Base-by-base conservation (phyloP, 2,797 vertebrate species). In the Esox masquinongy region DNA sequence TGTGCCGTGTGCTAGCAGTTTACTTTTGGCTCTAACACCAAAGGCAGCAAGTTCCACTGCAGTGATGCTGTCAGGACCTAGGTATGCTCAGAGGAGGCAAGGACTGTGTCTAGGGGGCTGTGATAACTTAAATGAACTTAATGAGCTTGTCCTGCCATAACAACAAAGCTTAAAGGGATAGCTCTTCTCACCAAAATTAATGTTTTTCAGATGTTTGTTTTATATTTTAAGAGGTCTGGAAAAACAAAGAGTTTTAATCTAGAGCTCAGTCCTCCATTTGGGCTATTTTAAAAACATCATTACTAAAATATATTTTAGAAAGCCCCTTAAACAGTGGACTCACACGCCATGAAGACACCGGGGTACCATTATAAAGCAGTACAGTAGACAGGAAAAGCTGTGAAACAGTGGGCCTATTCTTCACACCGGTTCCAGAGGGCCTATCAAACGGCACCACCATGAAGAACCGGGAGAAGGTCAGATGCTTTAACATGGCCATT, bases 401-500 rank as follows among this genome's bases (percentile, higher is more conserved):
- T 68, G 56, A 77, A 77, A 82, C 49, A 76, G 71, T 70, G 51
- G 73, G 74, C 79, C 76, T 50, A 79, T 72, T 82, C 61, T 77
- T 75, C 72, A 83, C 76, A 71, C 67, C 67, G 59, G 67, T 47
- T 77, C 79, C 77, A 17, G 36, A 51, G 85, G 63, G 77, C 70
- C 73, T 71, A 82, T 86, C 68, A 80, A 88, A 76, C 47, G 4
- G 74, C 74, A 84, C 70, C 76, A 82, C 74, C 77, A 83, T 70
- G 83, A 76, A 79, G 64, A 75, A 36, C 71, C 15, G 49, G 73
- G 15, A 36, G 72, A 77, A 75, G 78, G 84, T 78, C 79, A 77
- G 51, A 61, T 75, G 79, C 76, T 84, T 82, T 88, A 86, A 82
- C 85, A 86, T 77, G 79, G 70, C 68, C 77, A 84, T 83, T 87